These are phyloP conservation scores for Tylochromis polylepis DNA, from an alignment of 2,113 vertebrate species.

Conservation along the genomic window DNA sequence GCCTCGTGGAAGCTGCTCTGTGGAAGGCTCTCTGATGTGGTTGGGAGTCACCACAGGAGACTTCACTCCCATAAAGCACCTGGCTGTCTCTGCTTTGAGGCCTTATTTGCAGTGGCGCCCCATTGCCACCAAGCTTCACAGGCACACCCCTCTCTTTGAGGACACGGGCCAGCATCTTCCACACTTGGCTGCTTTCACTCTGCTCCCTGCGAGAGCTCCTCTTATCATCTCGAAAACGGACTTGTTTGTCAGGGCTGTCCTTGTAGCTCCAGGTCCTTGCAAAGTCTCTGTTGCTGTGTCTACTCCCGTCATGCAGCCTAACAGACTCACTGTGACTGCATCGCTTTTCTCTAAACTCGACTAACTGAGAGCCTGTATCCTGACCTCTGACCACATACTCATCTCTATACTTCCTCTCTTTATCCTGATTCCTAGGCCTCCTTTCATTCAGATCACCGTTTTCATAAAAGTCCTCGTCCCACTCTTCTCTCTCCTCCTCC, in stretches of 20 bases:
- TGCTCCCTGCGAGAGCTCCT: neutral
- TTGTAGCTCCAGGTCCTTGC: slow-evolving; percentile 53
- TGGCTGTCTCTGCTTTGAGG: slow-evolving; percentile 49
- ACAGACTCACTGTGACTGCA: slow-evolving; percentile 41
- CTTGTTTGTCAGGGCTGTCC: slow-evolving; percentile 58
- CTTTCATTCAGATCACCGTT: neutral
- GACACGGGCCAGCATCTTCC: slow-evolving; percentile 58
- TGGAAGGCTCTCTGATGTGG: slow-evolving; percentile 58
- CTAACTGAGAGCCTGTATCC: neutral
- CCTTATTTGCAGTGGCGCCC: slow-evolving; percentile 50
- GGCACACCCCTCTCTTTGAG: slow-evolving; percentile 64
- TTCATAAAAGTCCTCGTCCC: neutral
- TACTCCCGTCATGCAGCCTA: neutral
- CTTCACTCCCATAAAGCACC: slow-evolving; percentile 49
- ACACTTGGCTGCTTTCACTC: neutral
- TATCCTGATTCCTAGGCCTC: neutral
- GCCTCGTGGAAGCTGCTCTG: slow-evolving; percentile 51
- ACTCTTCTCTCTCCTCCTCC: slow-evolving; percentile 2
- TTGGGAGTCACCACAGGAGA: slow-evolving; percentile 39
- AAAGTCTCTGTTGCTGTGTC: slow-evolving; percentile 15
- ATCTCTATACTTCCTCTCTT: neutral
- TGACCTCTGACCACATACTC: neutral
- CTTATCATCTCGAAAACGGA: slow-evolving; percentile 60
- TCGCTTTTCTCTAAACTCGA: neutral
- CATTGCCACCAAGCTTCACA: slow-evolving; percentile 32